These are phyloP conservation scores for Microctonus aethiopoides DNA, from an alignment of 2,888 invertebrate species.

Conservation along the genomic window DNA sequence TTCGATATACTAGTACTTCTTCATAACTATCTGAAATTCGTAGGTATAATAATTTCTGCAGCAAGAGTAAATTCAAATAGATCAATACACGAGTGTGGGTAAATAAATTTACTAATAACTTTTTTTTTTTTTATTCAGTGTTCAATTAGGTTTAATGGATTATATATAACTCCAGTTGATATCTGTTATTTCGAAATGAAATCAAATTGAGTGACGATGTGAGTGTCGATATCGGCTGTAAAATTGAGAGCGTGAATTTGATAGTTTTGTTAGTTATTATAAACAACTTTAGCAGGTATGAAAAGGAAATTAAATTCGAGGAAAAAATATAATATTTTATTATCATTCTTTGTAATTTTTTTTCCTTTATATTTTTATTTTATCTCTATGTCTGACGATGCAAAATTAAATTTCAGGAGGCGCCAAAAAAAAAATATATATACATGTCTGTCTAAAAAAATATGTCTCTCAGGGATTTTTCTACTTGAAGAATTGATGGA, in stretches of 20 bases:
- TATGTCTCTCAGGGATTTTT: not conserved
- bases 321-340: not conserved
- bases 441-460: not conserved
- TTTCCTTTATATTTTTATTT: no score
- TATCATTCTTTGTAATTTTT: no score
- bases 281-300: not conserved
- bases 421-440: no score
- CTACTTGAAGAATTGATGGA: not conserved
- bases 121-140: not conserved
- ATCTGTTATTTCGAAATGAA: no score
- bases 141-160: not conserved
- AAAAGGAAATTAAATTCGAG: not conserved
- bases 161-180: not conserved
- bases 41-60: no score
- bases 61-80: no score
- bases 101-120: no score
- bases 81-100: not conserved
- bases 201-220: not conserved
- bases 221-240: not conserved
- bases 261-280: not conserved
- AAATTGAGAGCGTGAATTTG: not conserved
- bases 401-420: conserved; percentile 2
- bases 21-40: no score
- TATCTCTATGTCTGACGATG: not conserved
- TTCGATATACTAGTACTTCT: no score